phyloP scores from a whole-genome alignment of 2,888 invertebrate species.

The Actias luna region DNA sequence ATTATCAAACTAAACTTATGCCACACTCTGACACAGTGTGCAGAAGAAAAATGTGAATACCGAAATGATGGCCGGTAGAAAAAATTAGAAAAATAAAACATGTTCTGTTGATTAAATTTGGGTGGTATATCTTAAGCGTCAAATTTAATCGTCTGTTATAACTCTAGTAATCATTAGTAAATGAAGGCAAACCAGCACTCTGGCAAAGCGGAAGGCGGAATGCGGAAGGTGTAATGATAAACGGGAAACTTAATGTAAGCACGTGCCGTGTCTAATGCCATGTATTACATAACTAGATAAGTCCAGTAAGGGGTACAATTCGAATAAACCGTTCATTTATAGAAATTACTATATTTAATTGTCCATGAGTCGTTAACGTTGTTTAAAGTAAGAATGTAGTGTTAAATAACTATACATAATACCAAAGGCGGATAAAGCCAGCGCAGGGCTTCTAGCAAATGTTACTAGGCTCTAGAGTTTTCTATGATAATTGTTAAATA shows the following conservation, averaged over 20 bases:
- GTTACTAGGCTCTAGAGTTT: neutral
- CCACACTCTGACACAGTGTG: slow-evolving; percentile 15
- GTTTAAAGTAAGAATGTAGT: neutral
- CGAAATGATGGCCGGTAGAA: neutral
- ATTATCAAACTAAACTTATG: slow-evolving; percentile 41
- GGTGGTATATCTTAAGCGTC: no score
- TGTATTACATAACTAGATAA: neutral
- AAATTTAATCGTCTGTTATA: neutral
- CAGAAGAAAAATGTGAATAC: no score
- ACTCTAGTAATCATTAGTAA: neutral
- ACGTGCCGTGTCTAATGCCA: neutral
- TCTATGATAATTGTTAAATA: no score
- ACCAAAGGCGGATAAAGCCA: neutral
- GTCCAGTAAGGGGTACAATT: neutral
- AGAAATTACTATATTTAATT: neutral
- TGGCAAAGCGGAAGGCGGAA: no score
- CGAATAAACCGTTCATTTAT: neutral
- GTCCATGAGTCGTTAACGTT: neutral
- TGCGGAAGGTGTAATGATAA: neutral
- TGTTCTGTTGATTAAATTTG: no score
- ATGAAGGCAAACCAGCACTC: no score
- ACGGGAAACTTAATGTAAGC: neutral
- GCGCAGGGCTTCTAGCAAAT: neutral
- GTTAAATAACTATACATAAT: slow-evolving; percentile 1
- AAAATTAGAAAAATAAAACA: no score